Conservation (phyloP, 2,113 vertebrate genomes). For the Sorex fumeus region DNA sequence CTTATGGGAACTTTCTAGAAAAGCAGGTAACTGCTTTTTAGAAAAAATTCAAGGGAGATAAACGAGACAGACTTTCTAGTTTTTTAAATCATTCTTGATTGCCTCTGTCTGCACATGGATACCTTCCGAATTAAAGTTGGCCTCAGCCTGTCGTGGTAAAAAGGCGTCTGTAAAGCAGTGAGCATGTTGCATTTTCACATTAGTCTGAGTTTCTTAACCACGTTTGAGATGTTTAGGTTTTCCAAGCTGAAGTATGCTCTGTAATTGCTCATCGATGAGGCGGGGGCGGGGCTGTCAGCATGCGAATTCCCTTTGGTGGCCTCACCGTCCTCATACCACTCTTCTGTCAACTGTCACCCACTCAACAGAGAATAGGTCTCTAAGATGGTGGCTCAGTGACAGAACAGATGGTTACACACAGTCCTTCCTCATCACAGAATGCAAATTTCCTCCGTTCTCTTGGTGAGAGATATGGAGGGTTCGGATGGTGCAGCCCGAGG, state of each 20-base stretch:
- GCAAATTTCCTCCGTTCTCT: not conserved
- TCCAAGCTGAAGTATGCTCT: conserved; percentile 66
- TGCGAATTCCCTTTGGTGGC: conserved; percentile 24
- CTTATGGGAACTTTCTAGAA: conserved; percentile 89
- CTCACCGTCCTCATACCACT: not conserved
- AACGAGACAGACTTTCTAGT: conserved; percentile 84
- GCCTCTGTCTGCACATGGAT: conserved; percentile 90
- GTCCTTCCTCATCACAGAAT: not conserved
- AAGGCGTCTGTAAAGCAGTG: conserved; percentile 84
- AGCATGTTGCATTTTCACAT: conserved; percentile 84
- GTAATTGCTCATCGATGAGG: conserved; percentile 68
- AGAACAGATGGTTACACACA: not conserved
- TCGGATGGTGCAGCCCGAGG: not conserved
- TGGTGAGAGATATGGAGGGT: rapidly evolving
- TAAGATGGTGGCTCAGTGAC: not conserved
- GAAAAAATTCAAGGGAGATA: conserved; percentile 85
- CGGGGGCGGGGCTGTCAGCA: conserved; percentile 25
- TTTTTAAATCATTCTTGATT: conserved; percentile 88
- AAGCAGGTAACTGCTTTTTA: conserved; percentile 86
- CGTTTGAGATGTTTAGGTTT: conserved; percentile 81
- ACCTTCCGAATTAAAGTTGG: conserved; percentile 89
- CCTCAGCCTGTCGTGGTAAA: conserved; percentile 86
- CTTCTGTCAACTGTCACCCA: not conserved
- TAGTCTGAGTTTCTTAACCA: conserved; percentile 83
- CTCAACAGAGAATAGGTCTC: not conserved